These are phyloP conservation scores for Drosophila pseudoananassae DNA, from an alignment of 1,140 invertebrate species.

Conservation along the genomic window DNA sequence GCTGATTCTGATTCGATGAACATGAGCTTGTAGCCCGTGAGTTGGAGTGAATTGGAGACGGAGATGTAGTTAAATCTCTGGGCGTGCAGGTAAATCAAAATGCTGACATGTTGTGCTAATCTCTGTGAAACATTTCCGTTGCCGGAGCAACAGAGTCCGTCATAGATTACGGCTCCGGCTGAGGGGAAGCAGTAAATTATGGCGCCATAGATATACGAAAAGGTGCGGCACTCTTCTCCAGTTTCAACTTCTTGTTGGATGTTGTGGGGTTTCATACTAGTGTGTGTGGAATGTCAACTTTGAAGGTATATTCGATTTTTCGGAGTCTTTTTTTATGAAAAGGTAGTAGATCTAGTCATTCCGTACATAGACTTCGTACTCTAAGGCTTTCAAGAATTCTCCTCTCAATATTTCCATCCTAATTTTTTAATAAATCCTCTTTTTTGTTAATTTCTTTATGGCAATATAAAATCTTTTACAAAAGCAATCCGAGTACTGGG, in stretches of 20 bases:
- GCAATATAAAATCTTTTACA: no score
- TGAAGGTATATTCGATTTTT: neutral
- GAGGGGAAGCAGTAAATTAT: slow-evolving; percentile 69
- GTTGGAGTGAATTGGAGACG: neutral
- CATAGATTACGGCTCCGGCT: slow-evolving; percentile 51
- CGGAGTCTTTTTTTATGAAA: no score
- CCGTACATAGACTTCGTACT: no score
- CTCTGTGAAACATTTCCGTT: slow-evolving; percentile 77
- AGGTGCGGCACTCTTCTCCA: slow-evolving; percentile 42
- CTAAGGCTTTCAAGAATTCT: no score
- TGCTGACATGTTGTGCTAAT: slow-evolving; percentile 71
- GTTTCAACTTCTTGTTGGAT: slow-evolving; percentile 19
- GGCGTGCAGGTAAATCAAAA: slow-evolving; percentile 67
- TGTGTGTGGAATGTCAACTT: neutral
- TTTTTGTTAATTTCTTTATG: no score
- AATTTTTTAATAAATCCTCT: no score
- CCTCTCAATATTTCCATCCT: no score
- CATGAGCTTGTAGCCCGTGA: neutral
- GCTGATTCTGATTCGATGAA: slow-evolving; percentile 17
- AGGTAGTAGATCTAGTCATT: no score
- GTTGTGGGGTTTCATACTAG: neutral
- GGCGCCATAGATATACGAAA: slow-evolving; percentile 43
- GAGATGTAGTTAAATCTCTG: neutral
- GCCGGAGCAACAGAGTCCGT: slow-evolving; percentile 12
- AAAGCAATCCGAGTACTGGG: neutral